Evolutionary conservation across 2,113 vertebrate genomes (phyloP), one percentile per base, ranked within the genome.

Genomic region (Dicrurus megarhynchus): DNA sequence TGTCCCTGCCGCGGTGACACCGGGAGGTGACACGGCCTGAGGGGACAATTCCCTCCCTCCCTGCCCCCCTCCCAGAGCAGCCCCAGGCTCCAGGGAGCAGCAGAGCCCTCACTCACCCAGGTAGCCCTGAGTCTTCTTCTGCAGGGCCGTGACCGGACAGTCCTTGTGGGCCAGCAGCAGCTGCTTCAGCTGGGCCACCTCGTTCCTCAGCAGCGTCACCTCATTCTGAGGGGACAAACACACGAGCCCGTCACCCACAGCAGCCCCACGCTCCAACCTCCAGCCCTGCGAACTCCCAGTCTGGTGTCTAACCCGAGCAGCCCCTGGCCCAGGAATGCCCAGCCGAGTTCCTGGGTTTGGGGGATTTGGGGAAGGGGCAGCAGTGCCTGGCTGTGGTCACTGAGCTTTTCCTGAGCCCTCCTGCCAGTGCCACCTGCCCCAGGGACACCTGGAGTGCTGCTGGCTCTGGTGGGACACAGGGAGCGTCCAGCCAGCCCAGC

Each of bases 131-230:
- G 98, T 99, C 95, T 99, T 99, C 97, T 99, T 99, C 98, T 99
- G 99, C 96, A 99, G 98, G 92, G 97, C 99, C 56, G 99, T 99
- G 93, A 99, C 99, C 3, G 99, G 99, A 88, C 99, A 99, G 98
- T 99, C 99, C 98, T 99, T 99, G 98, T 99, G 99, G 79, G 99
- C 99, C 98, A 99, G 97, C 93, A 99, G 98, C 49, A 99, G 98
- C 98, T 99, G 99, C 95, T 99, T 99, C 68, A 99, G 98, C 83
- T 99, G 99, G 94, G 99, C 99, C 87, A 99, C 99, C 70, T 99
- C 99, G 14, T 99, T 99, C 94, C 99, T 97, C 97, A 99, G 98
- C 90, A 99, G 97, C 46, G 99, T 99, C 68, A 99, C 99, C 97
- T 99, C 98, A 91, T 98, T 98, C 98, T 98, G 87, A 18, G 64